phyloP scores from a whole-genome alignment of 2,113 vertebrate genomes.

The Paedocypris sp. region DNA sequence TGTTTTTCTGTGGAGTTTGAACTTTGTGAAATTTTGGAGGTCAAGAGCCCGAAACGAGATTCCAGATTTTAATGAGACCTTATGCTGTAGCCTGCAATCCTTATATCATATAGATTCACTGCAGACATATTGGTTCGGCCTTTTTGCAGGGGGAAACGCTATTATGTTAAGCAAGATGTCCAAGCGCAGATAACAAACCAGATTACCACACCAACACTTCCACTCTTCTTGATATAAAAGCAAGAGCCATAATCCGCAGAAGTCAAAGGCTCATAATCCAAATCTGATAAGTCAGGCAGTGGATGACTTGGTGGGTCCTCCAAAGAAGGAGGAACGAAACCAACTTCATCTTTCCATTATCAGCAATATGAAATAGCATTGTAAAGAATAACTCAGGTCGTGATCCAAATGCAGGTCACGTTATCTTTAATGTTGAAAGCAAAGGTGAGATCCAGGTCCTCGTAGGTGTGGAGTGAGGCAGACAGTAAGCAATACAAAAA shows the following conservation, averaged over 20 bases:
- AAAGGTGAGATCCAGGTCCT: too few species aligned
- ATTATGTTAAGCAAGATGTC: too few species aligned
- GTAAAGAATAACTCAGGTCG: too few species aligned
- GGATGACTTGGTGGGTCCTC: slow-evolving; percentile 15
- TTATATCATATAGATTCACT: slow-evolving; percentile 20
- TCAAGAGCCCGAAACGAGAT: slow-evolving; percentile 11
- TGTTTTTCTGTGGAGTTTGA: slow-evolving; percentile 28
- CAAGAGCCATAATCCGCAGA: slow-evolving; percentile 19
- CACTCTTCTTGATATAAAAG: not conserved
- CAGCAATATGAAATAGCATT: too few species aligned
- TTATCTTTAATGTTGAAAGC: too few species aligned
- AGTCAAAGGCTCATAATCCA: slow-evolving; percentile 3
- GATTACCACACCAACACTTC: slow-evolving; percentile 18
- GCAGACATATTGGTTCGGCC: not conserved
- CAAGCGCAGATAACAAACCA: slow-evolving; percentile 24
- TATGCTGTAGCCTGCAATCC: slow-evolving; percentile 16
- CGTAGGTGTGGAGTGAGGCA: too few species aligned
- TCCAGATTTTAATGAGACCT: slow-evolving; percentile 29
- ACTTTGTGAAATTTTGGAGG: slow-evolving; percentile 26
- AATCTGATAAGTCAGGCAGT: slow-evolving; percentile 25
- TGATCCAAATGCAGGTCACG: too few species aligned
- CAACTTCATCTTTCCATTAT: not conserved
- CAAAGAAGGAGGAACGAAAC: too few species aligned
- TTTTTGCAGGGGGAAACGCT: too few species aligned
- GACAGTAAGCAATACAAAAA: too few species aligned